Conservation (phyloP, 2,113 vertebrate genomes). For the Redunca redunca region DNA sequence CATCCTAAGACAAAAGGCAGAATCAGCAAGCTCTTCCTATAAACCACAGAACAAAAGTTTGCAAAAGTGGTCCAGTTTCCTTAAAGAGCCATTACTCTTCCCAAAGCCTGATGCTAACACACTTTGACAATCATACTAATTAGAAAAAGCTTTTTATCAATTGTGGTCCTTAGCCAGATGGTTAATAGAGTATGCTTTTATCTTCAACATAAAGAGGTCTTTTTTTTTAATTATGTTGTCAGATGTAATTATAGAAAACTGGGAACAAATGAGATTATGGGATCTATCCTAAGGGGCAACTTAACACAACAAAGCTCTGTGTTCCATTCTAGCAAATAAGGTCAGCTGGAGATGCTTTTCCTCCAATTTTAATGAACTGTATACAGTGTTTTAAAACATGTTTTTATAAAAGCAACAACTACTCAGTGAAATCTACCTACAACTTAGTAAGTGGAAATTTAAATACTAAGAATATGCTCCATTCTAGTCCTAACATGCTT, state of each 20-base stretch:
- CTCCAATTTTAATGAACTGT: conserved; percentile 49
- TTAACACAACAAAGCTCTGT: conserved; percentile 53
- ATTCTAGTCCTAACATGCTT: background rate
- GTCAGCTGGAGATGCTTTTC: conserved; percentile 34
- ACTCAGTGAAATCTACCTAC: conserved; percentile 9
- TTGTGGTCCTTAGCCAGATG: conserved; percentile 66
- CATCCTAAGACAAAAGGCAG: background rate
- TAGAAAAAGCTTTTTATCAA: conserved; percentile 76
- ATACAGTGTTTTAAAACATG: background rate
- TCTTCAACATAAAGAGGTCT: conserved; percentile 68
- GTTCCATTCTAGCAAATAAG: conserved; percentile 64
- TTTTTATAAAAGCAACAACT: conserved; percentile 56
- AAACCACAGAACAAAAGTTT: conserved; percentile 4
- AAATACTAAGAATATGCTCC: background rate
- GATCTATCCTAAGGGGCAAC: conserved; percentile 63
- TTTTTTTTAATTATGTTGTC: conserved; percentile 74
- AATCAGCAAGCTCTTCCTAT: background rate
- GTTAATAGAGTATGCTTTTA: conserved; percentile 78
- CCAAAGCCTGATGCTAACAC: conserved; percentile 69
- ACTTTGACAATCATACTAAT: conserved; percentile 79
- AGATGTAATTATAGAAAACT: conserved; percentile 76
- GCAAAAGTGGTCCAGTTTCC: conserved; percentile 15
- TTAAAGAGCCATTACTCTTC: conserved; percentile 66
- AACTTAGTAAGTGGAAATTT: conserved; percentile 3
- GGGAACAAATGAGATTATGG: conserved; percentile 68